phyloP scores from a whole-genome alignment of 37 sponge, comb jelly and placozoan genomes.

The Agelas oroides region DNA sequence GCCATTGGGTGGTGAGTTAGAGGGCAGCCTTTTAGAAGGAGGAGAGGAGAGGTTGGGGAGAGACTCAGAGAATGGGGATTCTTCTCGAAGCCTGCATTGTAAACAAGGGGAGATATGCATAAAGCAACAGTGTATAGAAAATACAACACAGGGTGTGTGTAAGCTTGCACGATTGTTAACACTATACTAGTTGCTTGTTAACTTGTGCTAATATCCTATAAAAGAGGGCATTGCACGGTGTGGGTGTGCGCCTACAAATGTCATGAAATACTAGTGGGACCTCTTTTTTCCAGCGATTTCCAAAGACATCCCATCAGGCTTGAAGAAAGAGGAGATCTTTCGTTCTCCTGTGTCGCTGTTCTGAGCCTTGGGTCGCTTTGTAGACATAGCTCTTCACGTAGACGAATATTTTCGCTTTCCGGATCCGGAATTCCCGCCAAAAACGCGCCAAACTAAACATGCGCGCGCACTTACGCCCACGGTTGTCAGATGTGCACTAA shows the following conservation, averaged over 20 bases:
- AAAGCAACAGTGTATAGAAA: not conserved
- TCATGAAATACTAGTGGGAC: too few species aligned
- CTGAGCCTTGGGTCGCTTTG: not conserved
- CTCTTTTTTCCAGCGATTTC: too few species aligned
- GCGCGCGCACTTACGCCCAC: too few species aligned
- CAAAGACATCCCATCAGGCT: not conserved
- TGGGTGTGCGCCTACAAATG: too few species aligned
- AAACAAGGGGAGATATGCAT: not conserved
- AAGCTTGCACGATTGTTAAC: too few species aligned
- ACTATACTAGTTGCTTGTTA: too few species aligned
- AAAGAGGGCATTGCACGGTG: too few species aligned
- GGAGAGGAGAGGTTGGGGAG: not conserved
- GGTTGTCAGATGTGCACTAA: too few species aligned
- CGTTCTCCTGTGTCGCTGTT: not conserved
- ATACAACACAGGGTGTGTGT: too few species aligned
- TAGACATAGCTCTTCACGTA: not conserved
- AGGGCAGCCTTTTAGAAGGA: not conserved
- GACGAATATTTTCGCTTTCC: not conserved
- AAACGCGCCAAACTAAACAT: not conserved
- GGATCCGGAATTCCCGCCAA: slow-evolving; percentile 23
- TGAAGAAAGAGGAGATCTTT: slow-evolving; percentile 37
- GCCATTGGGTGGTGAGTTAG: not conserved
- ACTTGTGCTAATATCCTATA: too few species aligned
- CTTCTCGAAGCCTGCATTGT: not conserved
- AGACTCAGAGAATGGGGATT: not conserved